These are phyloP conservation scores for Aphaenogaster rudis DNA, from an alignment of 1,140 invertebrate species.

Conservation along the genomic window DNA sequence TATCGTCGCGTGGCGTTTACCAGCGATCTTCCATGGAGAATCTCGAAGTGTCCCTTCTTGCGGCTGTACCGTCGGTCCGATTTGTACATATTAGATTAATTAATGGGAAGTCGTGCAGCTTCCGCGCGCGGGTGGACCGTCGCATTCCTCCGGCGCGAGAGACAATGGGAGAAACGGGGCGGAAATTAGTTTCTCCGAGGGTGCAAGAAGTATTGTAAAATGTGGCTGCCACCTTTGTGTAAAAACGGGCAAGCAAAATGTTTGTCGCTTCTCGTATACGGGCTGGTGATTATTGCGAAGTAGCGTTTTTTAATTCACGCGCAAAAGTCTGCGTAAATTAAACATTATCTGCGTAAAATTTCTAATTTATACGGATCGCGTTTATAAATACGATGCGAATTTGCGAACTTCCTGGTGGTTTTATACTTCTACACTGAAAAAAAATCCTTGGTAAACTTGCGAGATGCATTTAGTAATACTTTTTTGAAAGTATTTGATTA, in stretches of 20 bases:
- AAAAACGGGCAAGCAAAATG: background rate
- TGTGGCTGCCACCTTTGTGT: background rate
- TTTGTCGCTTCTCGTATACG: background rate
- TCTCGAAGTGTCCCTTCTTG: slow-evolving; percentile 37
- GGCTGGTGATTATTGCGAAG: slow-evolving; percentile 18
- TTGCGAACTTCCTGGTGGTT: background rate
- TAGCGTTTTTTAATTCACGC: background rate
- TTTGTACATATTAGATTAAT: slow-evolving; percentile 76
- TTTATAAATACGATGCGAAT: background rate
- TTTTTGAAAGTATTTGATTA: no score
- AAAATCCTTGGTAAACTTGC: no score
- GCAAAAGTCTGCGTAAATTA: background rate
- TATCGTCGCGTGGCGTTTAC: background rate
- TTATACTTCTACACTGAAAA: background rate
- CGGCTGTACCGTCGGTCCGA: slow-evolving; percentile 51
- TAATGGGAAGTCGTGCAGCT: slow-evolving; percentile 62
- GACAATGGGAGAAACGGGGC: background rate
- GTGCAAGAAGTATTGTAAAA: background rate
- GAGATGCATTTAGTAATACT: no score
- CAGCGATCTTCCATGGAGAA: slow-evolving; percentile 38
- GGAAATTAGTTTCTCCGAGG: slow-evolving; percentile 7
- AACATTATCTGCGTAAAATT: background rate
- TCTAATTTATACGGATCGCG: background rate
- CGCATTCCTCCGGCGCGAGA: background rate
- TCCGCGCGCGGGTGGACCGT: slow-evolving; percentile 31